Conservation (phyloP, 2,888 invertebrate species). For the Imbricaverruca yamaguchii region DNA sequence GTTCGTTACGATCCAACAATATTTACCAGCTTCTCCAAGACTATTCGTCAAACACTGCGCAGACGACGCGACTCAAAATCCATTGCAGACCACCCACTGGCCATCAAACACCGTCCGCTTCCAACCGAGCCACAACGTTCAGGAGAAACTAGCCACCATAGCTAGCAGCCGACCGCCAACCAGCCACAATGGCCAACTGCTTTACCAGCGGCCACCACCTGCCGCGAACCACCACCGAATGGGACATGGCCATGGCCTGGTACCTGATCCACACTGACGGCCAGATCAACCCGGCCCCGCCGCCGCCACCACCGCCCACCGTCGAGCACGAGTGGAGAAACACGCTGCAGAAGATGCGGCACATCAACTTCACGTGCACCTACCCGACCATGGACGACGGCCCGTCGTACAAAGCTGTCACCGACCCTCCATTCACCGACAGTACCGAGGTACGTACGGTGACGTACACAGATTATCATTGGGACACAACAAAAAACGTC, state of each 20-base stretch:
- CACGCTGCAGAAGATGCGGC: neutral
- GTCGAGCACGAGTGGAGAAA: neutral
- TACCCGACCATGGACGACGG: neutral
- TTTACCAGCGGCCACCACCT: neutral
- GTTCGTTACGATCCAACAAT: neutral
- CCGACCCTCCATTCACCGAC: slow-evolving; percentile 2
- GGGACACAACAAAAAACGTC: too few relatives aligned
- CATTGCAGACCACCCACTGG: too few relatives aligned
- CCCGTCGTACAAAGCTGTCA: neutral
- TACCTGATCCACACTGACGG: neutral
- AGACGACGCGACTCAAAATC: too few relatives aligned
- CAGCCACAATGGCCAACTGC: neutral
- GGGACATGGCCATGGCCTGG: neutral
- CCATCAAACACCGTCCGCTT: too few relatives aligned
- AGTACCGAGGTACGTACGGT: neutral
- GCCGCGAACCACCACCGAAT: neutral
- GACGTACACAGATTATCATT: too few relatives aligned
- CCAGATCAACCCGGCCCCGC: neutral
- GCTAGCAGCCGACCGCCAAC: neutral
- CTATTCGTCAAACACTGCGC: too few relatives aligned
- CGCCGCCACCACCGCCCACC: slow-evolving; percentile 13
- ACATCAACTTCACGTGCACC: neutral
- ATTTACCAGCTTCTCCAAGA: neutral
- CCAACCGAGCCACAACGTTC: too few relatives aligned
- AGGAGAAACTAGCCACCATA: too few relatives aligned